These are phyloP conservation scores for Tragelaphus scriptus DNA, from an alignment of 2,113 vertebrate genomes.

Conservation along the genomic window DNA sequence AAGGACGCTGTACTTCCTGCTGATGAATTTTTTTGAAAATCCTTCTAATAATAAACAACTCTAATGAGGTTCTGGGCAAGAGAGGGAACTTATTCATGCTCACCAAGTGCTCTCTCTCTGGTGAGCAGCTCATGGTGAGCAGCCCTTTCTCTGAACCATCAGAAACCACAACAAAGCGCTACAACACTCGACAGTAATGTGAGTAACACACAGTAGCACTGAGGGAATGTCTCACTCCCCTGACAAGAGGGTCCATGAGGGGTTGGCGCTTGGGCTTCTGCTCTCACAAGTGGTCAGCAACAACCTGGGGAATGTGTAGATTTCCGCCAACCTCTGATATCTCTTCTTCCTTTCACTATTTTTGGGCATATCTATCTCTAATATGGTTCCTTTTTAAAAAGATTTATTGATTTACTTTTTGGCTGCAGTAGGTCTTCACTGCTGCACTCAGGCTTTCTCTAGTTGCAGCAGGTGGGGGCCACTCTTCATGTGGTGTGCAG, in stretches of 20 bases:
- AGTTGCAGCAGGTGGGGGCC: neutral
- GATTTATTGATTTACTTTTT: neutral
- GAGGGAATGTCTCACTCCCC: neutral
- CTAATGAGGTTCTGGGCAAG: neutral
- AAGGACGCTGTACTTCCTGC: neutral
- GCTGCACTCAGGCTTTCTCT: neutral
- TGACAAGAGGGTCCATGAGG: neutral
- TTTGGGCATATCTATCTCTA: neutral
- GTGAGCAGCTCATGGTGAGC: neutral
- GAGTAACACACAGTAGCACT: neutral
- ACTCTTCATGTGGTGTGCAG: neutral
- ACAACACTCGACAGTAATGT: neutral
- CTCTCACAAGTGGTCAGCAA: neutral
- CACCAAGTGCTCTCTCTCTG: neutral
- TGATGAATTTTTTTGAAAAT: neutral
- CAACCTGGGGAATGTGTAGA: neutral
- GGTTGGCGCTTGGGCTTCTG: neutral
- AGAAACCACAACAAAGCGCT: neutral
- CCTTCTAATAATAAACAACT: neutral
- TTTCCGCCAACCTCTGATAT: neutral
- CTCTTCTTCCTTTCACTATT: neutral
- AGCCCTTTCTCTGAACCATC: neutral
- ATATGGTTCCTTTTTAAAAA: neutral
- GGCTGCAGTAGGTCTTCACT: neutral
- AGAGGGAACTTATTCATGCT: neutral